Evolutionary conservation across 2,888 invertebrate genomes (phyloP).

Genomic region (Melanophora roralis): DNA sequence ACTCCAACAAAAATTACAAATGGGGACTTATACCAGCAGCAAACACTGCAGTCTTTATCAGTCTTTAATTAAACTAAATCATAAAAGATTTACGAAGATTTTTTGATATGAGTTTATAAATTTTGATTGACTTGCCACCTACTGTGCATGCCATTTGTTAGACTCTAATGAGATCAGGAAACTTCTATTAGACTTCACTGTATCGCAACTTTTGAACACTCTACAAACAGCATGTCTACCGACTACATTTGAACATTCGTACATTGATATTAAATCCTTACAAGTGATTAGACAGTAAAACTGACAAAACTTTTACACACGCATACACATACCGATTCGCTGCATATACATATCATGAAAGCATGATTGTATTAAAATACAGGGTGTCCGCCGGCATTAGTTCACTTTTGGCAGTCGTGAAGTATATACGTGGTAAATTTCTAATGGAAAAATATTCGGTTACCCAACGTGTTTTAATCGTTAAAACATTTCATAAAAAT

Average conservation of each 20-base stretch:
- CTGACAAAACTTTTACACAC: slow-evolving; percentile 22
- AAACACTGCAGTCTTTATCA: no score
- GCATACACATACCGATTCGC: background rate
- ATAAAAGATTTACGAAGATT: background rate
- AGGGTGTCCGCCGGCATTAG: no score
- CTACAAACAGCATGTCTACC: slow-evolving; percentile 11
- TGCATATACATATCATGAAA: no score
- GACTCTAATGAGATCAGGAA: slow-evolving; percentile 31
- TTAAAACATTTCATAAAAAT: no score
- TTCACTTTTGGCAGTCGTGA: no score
- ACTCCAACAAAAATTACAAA: no score
- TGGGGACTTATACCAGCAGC: no score
- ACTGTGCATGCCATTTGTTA: background rate
- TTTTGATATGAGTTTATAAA: background rate
- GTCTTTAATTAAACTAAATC: background rate
- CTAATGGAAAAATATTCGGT: no score
- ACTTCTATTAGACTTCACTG: slow-evolving; percentile 19
- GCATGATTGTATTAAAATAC: no score
- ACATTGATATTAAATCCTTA: slow-evolving; percentile 30
- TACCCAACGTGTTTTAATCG: no score
- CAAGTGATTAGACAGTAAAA: slow-evolving; percentile 40
- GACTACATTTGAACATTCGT: no score
- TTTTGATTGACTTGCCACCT: background rate
- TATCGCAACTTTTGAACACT: background rate
- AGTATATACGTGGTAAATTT: no score